Conservation (phyloP, 2,113 vertebrate genomes). For the Corapipo altera region DNA sequence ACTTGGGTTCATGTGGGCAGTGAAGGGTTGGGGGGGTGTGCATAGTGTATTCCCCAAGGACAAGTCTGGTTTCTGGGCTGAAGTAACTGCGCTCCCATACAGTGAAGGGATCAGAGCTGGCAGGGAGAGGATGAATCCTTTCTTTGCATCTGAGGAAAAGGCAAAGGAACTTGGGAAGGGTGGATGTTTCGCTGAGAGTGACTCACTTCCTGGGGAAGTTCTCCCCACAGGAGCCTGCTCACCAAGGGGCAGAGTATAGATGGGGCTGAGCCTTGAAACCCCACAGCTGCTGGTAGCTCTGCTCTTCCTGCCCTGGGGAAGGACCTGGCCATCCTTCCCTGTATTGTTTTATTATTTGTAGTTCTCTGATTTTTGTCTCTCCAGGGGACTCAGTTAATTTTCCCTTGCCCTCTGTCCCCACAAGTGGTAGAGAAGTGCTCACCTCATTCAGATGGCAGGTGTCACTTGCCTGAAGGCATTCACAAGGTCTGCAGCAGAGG, state of each 20-base stretch:
- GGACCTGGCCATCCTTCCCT: background rate
- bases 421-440: background rate
- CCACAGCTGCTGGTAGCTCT: background rate
- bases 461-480: background rate
- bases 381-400: background rate
- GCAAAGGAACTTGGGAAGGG: background rate
- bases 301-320: background rate
- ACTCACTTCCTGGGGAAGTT: conserved; percentile 53
- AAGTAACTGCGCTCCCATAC: background rate
- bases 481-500: background rate
- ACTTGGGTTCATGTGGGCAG: background rate
- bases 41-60: rapidly evolving
- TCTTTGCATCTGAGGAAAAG: background rate
- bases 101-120: background rate
- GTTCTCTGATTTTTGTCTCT: background rate
- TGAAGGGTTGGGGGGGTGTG: background rate
- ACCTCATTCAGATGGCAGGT: background rate
- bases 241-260: background rate
- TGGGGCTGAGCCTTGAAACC: background rate
- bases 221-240: background rate
- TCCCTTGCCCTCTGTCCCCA: background rate
- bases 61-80: background rate
- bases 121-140: background rate
- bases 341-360: background rate
- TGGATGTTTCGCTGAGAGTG: background rate